Percentiles rank a stretch among this genome's conserved stretches.
These are phyloP conservation scores for Aplodontia rufa DNA, from an alignment of 2,113 vertebrate genomes.

Conservation along the genomic window DNA sequence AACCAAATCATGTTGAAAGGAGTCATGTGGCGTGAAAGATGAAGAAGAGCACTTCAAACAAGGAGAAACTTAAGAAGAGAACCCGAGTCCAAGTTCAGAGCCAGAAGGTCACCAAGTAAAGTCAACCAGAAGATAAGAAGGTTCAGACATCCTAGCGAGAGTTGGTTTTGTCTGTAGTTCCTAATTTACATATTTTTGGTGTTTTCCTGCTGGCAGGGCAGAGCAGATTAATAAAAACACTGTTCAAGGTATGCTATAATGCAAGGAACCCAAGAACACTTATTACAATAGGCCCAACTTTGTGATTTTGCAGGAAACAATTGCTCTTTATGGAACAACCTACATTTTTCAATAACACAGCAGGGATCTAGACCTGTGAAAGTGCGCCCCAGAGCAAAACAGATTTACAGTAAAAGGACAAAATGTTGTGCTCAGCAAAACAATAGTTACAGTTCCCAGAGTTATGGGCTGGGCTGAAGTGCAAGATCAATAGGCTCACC, in stretches of 20 bases:
- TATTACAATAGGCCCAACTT: background rate
- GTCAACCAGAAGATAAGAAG: background rate
- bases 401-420: conserved; percentile 65
- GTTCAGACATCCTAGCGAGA: background rate
- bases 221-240: background rate
- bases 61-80: background rate
- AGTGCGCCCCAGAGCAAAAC: conserved; percentile 23
- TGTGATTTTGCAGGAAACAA: conserved; percentile 23
- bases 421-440: conserved; percentile 52
- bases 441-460: conserved; percentile 30
- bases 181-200: background rate
- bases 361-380: conserved; percentile 57
- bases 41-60: background rate
- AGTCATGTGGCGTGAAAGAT: background rate
- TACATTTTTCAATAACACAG: conserved; percentile 50
- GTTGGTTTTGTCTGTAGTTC: background rate
- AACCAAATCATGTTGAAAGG: background rate
- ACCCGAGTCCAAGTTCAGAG: background rate
- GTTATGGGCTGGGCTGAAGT: background rate
- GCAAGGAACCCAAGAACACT: background rate
- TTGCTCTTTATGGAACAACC: conserved; percentile 28
- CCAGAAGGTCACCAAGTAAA: background rate
- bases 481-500: rapidly evolving
- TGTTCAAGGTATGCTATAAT: background rate
- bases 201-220: background rate